Percentiles rank a stretch among this genome's conserved stretches.
Conservation (phyloP, 2,797 vertebrate species). For the Xenentodon cancila region DNA sequence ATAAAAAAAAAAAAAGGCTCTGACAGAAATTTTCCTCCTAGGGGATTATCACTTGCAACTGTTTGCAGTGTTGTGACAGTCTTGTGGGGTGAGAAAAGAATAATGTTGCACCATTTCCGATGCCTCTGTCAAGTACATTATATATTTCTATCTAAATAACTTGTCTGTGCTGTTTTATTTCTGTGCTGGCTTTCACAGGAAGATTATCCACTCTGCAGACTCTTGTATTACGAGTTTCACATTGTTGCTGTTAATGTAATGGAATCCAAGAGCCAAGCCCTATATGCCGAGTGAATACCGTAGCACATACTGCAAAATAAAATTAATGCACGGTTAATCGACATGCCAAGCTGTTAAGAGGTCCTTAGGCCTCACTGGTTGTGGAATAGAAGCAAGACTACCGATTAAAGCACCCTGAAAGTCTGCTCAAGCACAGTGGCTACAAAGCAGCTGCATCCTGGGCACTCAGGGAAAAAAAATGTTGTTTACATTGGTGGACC, state of each 20-base stretch:
- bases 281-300: constrained; percentile 29
- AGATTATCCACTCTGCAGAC: constrained; percentile 59
- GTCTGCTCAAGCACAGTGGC: constrained; percentile 11
- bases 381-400: constrained; percentile 51
- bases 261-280: constrained; percentile 40
- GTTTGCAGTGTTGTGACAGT: constrained; percentile 57
- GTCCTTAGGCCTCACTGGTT: constrained; percentile 54
- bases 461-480: not conserved
- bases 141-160: constrained; percentile 56
- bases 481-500: no score
- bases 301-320: constrained; percentile 26
- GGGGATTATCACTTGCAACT: constrained; percentile 39
- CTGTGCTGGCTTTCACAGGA: constrained; percentile 67
- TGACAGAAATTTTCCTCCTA: constrained; percentile 34
- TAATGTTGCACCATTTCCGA: constrained; percentile 18
- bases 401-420: constrained; percentile 21
- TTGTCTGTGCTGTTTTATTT: constrained; percentile 51
- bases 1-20: constrained; percentile 28
- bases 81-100: constrained; percentile 33
- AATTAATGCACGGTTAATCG: constrained; percentile 42
- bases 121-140: constrained; percentile 33
- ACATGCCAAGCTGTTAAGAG: constrained; percentile 70
- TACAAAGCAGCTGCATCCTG: constrained; percentile 12
- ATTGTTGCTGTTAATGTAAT: constrained; percentile 27
- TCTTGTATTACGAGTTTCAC: constrained; percentile 38